Evolutionary conservation across 2,888 invertebrate species (phyloP).

Genomic region (Unio pictorum): DNA sequence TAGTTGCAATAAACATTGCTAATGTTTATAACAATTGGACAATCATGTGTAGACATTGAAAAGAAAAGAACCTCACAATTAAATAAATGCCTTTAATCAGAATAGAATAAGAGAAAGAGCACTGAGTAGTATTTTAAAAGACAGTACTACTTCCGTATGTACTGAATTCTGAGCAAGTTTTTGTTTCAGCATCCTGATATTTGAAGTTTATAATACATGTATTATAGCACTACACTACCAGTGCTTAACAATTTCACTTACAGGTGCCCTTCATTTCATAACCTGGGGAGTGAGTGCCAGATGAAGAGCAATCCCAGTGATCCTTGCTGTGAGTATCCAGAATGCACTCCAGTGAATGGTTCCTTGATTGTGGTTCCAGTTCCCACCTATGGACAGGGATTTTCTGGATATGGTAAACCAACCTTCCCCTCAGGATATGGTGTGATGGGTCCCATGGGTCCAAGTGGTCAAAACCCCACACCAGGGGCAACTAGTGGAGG

Average conservation of each 20-base stretch:
- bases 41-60: no score
- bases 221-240: not conserved
- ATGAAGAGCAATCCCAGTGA: slow-evolving; percentile 46
- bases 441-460: no score
- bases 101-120: not conserved
- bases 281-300: slow-evolving; percentile 32
- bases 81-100: no score
- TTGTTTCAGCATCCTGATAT: not conserved
- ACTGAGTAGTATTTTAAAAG: not conserved
- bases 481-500: no score
- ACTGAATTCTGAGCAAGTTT: not conserved
- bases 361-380: slow-evolving; percentile 30
- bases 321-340: slow-evolving; percentile 44
- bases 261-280: slow-evolving; percentile 46
- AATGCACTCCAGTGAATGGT: slow-evolving; percentile 28
- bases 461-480: no score
- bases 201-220: not conserved
- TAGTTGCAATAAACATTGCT: no score
- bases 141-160: not conserved
- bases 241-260: not conserved
- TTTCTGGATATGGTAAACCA: slow-evolving; percentile 32
- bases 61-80: no score
- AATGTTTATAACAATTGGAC: no score
- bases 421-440: no score
- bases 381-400: slow-evolving; percentile 49